A percentile compares a stretch with the other conserved stretches of the same genome.
These are phyloP conservation scores for Aurelia sp. DNA, from an alignment of 30 jellyfish, hydroid and myxozoan genomes.

Conservation along the genomic window DNA sequence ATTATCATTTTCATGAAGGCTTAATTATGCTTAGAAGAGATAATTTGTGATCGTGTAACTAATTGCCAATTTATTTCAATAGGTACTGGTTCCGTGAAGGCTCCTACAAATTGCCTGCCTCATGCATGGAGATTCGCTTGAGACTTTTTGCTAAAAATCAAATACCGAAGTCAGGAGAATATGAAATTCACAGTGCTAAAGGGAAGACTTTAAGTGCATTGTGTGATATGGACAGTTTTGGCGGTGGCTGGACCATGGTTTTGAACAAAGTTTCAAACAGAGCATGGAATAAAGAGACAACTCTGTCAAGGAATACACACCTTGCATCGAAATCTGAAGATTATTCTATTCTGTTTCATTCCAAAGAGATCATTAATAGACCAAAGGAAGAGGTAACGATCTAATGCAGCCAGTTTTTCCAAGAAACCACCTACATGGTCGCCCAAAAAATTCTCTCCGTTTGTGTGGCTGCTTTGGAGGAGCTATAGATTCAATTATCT, in stretches of 20 bases:
- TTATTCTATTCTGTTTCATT: slow-evolving; percentile 48
- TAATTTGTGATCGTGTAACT: neutral
- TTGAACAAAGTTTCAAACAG: slow-evolving; percentile 50
- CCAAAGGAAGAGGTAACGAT: too few relatives aligned
- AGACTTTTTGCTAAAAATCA: slow-evolving; percentile 21
- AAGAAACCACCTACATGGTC: too few relatives aligned
- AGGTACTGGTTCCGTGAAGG: slow-evolving; percentile 96
- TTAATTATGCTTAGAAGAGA: too few relatives aligned
- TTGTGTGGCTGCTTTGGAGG: too few relatives aligned
- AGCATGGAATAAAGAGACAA: slow-evolving; percentile 70
- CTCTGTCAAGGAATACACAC: slow-evolving; percentile 30
- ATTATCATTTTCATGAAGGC: too few relatives aligned
- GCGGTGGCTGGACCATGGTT: slow-evolving; percentile 89
- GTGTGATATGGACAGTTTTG: slow-evolving; percentile 79
- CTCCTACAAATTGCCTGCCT: slow-evolving; percentile 27
- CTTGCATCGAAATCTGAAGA: slow-evolving; percentile 50
- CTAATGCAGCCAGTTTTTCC: too few relatives aligned
- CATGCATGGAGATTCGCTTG: slow-evolving; percentile 62
- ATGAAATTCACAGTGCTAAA: slow-evolving; percentile 7
- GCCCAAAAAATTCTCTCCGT: too few relatives aligned
- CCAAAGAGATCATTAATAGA: too few relatives aligned
- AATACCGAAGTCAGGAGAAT: slow-evolving; percentile 40
- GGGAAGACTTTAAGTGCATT: slow-evolving; percentile 37
- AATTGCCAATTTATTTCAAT: neutral
- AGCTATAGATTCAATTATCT: too few relatives aligned